Base-by-base conservation (phyloP, 2,888 invertebrate genomes). In the Drosophila kuntzei region DNA sequence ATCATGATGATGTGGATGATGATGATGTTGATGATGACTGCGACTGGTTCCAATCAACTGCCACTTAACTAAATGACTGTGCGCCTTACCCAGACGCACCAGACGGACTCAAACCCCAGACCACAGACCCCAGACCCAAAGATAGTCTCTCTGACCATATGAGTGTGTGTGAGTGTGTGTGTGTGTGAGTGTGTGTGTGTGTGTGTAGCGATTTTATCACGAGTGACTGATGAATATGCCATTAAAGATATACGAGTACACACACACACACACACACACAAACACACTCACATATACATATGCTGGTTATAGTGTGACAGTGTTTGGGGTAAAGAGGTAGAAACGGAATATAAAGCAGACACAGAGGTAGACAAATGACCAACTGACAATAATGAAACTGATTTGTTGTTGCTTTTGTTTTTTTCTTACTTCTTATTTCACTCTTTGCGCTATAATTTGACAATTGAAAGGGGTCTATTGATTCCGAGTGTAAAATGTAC, bases 151-250 rank as follows among this genome's bases (percentile, higher is more conserved):
- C 43, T 43, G 32, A 18, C 53, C 43, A 41, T 54, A 43, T 54
- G 29, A 36, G 16, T 36, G 32, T 54, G 14, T 57, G 14, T 53
- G 18, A 18, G 18, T 57, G 12, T 51, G 29, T 34, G 12, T 41
- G 8, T 39, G 11, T 58, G 14, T 46, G 14, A 53, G 27, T 55
- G 34, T 55, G 49, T 58, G 20, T 47, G 41, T 43, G 51, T 76
- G 57, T 73, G 54, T 61, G 50, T 58, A 80, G 59, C 76, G 90
- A 88, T 90, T 76, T 88, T 90, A 89, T 90, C 89, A 89, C 84
- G 82, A 89, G 80, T 90, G 90, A 89, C 88, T 89, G 90, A 90
- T 89, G 90, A 90, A 89, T 89, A 88, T 87, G 80, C 87, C 90
- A 90, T 89, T 86, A 90, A 89, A 86, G 79, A 87, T 78, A 83